These are phyloP conservation scores for Nothocercus nigrocapillus DNA, from an alignment of 2,113 vertebrate genomes.

Conservation along the genomic window DNA sequence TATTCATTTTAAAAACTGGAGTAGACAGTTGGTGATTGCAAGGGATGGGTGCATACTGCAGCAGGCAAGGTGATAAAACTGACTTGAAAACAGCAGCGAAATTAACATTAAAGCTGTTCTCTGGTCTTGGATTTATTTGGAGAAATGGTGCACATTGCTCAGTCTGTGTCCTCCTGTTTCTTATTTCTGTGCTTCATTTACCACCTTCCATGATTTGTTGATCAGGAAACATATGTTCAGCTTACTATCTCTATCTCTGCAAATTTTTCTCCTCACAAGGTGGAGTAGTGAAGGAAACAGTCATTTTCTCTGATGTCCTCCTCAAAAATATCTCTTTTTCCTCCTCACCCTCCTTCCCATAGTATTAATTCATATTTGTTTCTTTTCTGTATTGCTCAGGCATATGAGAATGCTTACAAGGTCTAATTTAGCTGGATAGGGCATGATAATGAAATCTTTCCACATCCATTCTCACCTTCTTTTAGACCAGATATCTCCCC, in stretches of 20 bases:
- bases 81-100: background rate
- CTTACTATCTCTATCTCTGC: background rate
- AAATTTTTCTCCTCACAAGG: background rate
- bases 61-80: background rate
- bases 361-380: background rate
- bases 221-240: background rate
- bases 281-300: background rate
- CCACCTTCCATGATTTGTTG: background rate
- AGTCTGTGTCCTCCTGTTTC: background rate
- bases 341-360: background rate
- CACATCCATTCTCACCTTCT: background rate
- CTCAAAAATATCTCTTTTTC: background rate
- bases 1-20: background rate
- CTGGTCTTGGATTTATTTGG: background rate
- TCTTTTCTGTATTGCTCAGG: background rate
- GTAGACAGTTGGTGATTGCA: background rate
- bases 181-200: background rate
- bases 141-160: background rate
- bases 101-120: background rate
- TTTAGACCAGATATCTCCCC: background rate
- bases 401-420: background rate
- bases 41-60: background rate
- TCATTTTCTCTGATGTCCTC: background rate
- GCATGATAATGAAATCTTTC: background rate
- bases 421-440: background rate